Evolutionary conservation across 2,797 vertebrate genomes (phyloP), one percentile per base, ranked within the genome.

Genomic region (Melanogrammus aeglefinus): DNA sequence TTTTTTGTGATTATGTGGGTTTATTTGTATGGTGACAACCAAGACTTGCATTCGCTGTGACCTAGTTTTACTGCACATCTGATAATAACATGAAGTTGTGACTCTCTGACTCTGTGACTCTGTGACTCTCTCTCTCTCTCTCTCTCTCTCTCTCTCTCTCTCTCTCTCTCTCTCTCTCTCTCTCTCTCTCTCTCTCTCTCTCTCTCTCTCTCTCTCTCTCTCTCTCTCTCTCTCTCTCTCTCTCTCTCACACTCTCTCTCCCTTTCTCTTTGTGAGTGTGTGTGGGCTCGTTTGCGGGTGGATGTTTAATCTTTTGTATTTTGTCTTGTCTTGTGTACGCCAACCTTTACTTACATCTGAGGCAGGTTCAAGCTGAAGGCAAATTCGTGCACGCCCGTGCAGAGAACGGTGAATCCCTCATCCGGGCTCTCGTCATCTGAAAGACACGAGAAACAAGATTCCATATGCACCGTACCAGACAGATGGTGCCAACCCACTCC

Each of bases 311-410:
- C 27, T 71, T 29, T 31, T 12, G 24, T 33, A 16, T 71, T 71
- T 71, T 12, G 18, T 63, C 10, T 36, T 69, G 18, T 29, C 63
- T 6, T 70, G 21, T 18, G 12, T 38, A 73, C 72, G 4, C 35
- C 3, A 1, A 77, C 73, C 14, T 31, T 35, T 81, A 96, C 97
- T 97, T 93, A 99, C 98, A 96, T 99, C 91, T 99, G 98, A 90
- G 98, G 98, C 95, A 99, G 96, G 95, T 97, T 96, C 1, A 99
- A 97, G 93, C 96, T 99, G 94, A 99, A 99, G 81, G 96, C 96
- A 92, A 99, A 99, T 94, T 99, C 98, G 10, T 99, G 98, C 76
- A 96, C 88, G 90, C 98, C 98, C 76, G 96, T 94, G 90, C 95
- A 96, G 87, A 99, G 96, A 77, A 95, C 95, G 79, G 96, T 95